These are phyloP conservation scores for Eupithecia abbreviata DNA, from an alignment of 2,888 invertebrate species.

Conservation along the genomic window DNA sequence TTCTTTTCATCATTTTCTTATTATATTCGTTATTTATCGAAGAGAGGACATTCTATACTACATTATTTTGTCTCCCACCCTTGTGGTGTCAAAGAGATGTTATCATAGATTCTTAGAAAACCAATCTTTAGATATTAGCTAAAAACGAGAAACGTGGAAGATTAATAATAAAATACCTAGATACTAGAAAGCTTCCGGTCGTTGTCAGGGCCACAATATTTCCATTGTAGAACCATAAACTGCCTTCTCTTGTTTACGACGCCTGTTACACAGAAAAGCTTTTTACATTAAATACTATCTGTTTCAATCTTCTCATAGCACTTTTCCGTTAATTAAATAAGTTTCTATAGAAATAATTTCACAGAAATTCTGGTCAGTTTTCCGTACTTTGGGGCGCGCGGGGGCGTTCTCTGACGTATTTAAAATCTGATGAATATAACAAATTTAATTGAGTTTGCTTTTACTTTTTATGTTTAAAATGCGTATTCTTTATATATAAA, in stretches of 20 bases:
- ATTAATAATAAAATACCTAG: background rate
- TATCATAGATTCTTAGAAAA: background rate
- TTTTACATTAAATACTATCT: conserved; percentile 31
- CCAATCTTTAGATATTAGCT: background rate
- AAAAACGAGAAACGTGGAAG: background rate
- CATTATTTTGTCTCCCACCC: background rate
- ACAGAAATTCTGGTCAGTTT: conserved; percentile 12
- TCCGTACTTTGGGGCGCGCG: background rate
- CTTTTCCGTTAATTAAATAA: conserved; percentile 56
- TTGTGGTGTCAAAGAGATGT: background rate
- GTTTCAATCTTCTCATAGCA: conserved; percentile 26
- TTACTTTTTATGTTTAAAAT: background rate
- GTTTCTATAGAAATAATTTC: conserved; percentile 53
- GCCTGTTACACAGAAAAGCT: conserved; percentile 30
- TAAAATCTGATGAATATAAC: background rate
- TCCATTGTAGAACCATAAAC: conserved; percentile 29
- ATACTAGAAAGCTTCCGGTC: background rate
- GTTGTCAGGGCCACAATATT: conserved; percentile 1
- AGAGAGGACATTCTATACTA: background rate
- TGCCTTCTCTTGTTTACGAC: conserved; percentile 25
- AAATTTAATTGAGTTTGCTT: background rate
- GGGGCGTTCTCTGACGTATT: background rate
- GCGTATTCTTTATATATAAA: too few species aligned
- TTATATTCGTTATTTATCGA: background rate
- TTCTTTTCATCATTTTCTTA: too few species aligned